Evolutionary conservation across 2,797 vertebrate species (phyloP).

Genomic region (Champsocephalus gunnari): DNA sequence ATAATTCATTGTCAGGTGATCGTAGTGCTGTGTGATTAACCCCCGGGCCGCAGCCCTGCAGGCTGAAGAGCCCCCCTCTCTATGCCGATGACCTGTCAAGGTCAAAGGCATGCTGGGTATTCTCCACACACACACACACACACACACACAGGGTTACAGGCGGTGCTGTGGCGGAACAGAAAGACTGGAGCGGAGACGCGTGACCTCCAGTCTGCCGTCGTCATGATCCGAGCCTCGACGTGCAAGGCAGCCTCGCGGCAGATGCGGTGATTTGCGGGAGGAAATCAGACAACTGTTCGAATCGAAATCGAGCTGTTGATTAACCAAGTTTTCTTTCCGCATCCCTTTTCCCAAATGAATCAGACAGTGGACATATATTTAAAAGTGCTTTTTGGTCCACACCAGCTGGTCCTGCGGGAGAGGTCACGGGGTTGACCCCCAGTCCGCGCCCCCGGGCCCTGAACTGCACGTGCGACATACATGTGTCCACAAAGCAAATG

Average conservation of each 20-base stretch:
- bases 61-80: conserved; percentile 48
- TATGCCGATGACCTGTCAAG: conserved; percentile 82
- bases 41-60: conserved; percentile 49
- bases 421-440: conserved; percentile 49
- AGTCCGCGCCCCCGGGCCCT: background rate
- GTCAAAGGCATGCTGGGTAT: conserved; percentile 80
- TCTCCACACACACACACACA: conserved; percentile 27
- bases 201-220: conserved; percentile 18
- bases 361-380: background rate
- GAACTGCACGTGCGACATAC: background rate
- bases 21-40: conserved; percentile 59
- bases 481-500: background rate
- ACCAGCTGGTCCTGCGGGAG: background rate
- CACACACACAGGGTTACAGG: conserved; percentile 59
- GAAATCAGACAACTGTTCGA: background rate
- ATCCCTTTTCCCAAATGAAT: background rate
- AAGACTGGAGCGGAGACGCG: conserved; percentile 17
- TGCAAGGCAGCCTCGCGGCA: background rate
- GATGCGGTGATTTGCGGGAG: background rate
- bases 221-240: background rate
- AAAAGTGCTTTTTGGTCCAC: background rate
- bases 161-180: conserved; percentile 37
- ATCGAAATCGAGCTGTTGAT: background rate
- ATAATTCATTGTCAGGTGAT: conserved; percentile 60
- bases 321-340: background rate